Conservation (phyloP, 2,888 invertebrate genomes). For the Ormyrus labotus region DNA sequence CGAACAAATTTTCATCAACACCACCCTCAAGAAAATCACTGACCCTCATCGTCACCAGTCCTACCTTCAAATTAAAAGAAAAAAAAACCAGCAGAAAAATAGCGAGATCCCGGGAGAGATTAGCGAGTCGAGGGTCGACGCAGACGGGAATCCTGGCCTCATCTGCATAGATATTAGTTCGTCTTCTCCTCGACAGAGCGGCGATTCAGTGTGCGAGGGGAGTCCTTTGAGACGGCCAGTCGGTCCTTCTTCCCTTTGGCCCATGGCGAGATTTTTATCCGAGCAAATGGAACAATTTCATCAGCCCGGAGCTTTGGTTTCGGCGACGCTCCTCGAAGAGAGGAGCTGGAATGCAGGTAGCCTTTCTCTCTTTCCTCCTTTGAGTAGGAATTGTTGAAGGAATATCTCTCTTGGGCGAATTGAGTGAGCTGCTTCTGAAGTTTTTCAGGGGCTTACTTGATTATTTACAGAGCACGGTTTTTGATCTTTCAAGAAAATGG, state of each 20-base stretch:
- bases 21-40: too few species aligned
- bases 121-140: not conserved
- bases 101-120: not conserved
- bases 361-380: too few species aligned
- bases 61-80: not conserved
- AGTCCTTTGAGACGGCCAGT: not conserved
- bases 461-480: too few species aligned
- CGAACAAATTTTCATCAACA: too few species aligned
- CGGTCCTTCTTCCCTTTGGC: not conserved
- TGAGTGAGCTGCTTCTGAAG: too few species aligned
- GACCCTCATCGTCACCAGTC: too few species aligned
- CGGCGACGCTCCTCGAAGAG: too few species aligned
- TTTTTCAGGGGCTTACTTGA: too few species aligned
- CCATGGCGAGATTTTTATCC: constrained; percentile 19
- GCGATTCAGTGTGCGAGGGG: not conserved
- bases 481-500: too few species aligned
- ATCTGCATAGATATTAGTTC: constrained; percentile 43
- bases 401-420: too few species aligned
- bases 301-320: not conserved
- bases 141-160: not conserved
- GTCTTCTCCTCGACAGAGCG: not conserved
- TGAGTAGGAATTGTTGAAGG: too few species aligned
- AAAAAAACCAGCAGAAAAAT: not conserved
- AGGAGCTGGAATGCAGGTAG: too few species aligned
- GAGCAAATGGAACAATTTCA: constrained; percentile 42